Conservation (phyloP, 2,113 vertebrate genomes). For the Centropus bengalensis region DNA sequence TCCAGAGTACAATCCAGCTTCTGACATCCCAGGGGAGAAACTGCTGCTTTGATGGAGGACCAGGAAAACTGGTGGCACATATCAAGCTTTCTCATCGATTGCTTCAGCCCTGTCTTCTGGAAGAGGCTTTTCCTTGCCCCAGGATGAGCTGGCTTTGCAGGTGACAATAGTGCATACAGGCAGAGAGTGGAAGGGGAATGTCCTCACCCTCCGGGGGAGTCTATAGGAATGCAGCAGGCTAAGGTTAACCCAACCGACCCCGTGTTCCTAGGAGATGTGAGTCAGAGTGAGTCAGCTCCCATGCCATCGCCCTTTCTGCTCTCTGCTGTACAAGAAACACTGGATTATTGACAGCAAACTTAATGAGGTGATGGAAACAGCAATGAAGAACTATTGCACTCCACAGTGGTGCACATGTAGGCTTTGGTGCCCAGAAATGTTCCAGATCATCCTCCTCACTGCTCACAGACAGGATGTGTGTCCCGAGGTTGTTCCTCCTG, state of each 20-base stretch:
- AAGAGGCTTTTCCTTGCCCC: neutral
- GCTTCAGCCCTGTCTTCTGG: neutral
- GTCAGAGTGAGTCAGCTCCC: constrained; percentile 29
- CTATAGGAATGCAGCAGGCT: neutral
- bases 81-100: neutral
- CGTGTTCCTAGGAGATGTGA: neutral
- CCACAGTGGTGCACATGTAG: accelerated
- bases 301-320: neutral
- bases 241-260: neutral
- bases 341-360: neutral
- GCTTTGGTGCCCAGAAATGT: neutral
- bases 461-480: accelerated
- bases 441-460: accelerated
- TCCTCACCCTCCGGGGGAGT: neutral
- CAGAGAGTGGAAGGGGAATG: neutral
- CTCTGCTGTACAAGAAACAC: neutral
- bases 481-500: neutral
- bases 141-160: neutral
- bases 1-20: neutral
- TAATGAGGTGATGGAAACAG: neutral
- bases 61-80: neutral
- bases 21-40: neutral
- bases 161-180: neutral
- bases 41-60: neutral
- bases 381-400: neutral